phyloP scores from a whole-genome alignment of 2,113 vertebrate species.

The Oplegnathus fasciatus region DNA sequence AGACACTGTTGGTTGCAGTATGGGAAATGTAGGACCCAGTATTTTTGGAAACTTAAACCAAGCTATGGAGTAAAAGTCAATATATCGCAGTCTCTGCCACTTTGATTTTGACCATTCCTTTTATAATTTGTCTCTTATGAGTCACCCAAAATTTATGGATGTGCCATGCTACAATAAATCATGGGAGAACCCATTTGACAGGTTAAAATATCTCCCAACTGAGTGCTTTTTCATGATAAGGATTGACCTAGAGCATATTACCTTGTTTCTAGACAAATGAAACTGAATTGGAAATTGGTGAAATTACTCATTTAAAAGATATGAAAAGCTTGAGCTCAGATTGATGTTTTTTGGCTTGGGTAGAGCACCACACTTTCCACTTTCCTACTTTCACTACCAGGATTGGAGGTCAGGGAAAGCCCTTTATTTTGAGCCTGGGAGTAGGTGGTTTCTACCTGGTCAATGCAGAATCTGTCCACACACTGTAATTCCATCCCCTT shows the following conservation, averaged over 20 bases:
- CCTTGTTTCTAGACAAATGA: not conserved
- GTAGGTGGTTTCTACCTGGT: conserved; percentile 8
- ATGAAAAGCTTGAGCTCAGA: not conserved
- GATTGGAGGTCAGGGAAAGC: not conserved
- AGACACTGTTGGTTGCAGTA: too few relatives aligned
- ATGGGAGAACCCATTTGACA: not conserved
- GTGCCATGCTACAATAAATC: not conserved
- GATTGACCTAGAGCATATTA: not conserved
- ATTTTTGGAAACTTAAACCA: not conserved
- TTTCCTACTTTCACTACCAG: not conserved
- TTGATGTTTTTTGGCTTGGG: not conserved
- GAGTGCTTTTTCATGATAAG: not conserved
- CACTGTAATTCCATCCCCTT: conserved; percentile 12
- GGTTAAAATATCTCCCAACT: not conserved
- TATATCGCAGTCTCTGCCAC: not conserved
- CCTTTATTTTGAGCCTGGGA: not conserved
- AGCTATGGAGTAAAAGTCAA: not conserved
- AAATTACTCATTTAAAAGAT: not conserved
- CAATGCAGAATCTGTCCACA: conserved; percentile 9
- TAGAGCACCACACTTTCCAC: not conserved
- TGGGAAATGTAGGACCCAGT: not conserved
- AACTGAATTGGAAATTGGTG: not conserved
- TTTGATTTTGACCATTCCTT: not conserved
- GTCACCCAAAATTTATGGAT: not conserved
- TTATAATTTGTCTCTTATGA: not conserved